A percentile compares a stretch with the other conserved stretches of the same genome.
Conservation (phyloP, 2,113 vertebrate genomes). For the Elachura formosa region DNA sequence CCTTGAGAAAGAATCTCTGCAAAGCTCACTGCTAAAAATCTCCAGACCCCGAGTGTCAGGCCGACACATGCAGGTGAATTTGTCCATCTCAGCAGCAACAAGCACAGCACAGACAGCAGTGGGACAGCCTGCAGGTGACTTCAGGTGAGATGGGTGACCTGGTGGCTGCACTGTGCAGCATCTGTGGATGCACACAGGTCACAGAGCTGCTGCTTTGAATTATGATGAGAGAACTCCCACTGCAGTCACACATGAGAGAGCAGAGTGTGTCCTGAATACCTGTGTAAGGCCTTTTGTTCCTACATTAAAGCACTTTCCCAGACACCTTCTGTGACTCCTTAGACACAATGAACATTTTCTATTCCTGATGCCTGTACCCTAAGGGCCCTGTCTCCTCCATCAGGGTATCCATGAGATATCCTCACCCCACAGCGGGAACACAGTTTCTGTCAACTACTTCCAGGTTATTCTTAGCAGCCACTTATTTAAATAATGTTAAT, state of each 20-base stretch:
- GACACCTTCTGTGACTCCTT: neutral
- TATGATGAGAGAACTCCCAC: neutral
- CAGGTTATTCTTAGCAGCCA: neutral
- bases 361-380: neutral
- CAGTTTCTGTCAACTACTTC: neutral
- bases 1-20: too few species aligned
- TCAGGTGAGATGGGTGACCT: neutral
- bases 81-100: neutral
- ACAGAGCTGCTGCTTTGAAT: neutral
- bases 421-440: neutral
- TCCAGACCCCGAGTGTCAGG: too few species aligned
- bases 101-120: neutral
- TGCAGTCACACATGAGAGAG: neutral
- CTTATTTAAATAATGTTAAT: neutral
- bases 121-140: neutral
- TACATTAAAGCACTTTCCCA: neutral
- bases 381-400: neutral
- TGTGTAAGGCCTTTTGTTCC: neutral
- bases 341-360: neutral
- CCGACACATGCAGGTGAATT: neutral
- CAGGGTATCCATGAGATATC: neutral
- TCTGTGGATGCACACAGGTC: neutral
- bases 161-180: neutral
- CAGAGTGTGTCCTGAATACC: neutral
- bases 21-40: too few species aligned